Base-by-base conservation (phyloP, 53 echinoderm and acorn worm species). In the Henricia sp. region DNA sequence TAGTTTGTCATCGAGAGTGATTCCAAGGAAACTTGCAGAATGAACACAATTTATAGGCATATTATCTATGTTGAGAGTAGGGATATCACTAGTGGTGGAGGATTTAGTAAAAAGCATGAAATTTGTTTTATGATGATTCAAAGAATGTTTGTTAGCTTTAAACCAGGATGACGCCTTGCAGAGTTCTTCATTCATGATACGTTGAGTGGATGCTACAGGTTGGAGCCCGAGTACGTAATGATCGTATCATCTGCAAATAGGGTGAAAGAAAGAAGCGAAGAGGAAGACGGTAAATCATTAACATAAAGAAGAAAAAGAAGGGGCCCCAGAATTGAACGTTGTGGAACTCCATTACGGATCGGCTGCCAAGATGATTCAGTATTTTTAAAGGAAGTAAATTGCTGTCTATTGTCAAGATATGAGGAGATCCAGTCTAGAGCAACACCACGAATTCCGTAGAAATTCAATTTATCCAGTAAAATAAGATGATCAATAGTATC, bases 401-500 rank as follows among this genome's bases (percentile, higher is more conserved):
- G 67, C 14, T 35, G 38, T 24, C 67, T 24, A 10, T 66, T 66
- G 21, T 35, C 23, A 24, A 66, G 38, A 21, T 9, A 19, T 37
- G 5, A 17, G 14, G 2, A 3, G 29, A 66, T 37, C 36, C 67
- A 66, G 12, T 37, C 6, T 17, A 37, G 38, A 3, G 67, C 67
- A 36, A 66, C 38, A 3, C 37, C 67, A 27, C 67, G 27, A 8
- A 66, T 37, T 3, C 38, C 37, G 20, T 66, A 66, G n/a, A 16
- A 17, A 10, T 66, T 29, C 1, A 66, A 37, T 66, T 66, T 66
- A 19, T 25, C 9, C 2, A 66, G 38, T 16, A 66, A 17, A 37
- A 66, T 66, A 16, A 4, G 13, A 29, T 66, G 67, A 21, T 66
- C n/a, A 37, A 66, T 66, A 20, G 67, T 66, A 17, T 66, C 62